phyloP scores from a whole-genome alignment of 2,113 vertebrate genomes.

The Ranitomeya imitator region DNA sequence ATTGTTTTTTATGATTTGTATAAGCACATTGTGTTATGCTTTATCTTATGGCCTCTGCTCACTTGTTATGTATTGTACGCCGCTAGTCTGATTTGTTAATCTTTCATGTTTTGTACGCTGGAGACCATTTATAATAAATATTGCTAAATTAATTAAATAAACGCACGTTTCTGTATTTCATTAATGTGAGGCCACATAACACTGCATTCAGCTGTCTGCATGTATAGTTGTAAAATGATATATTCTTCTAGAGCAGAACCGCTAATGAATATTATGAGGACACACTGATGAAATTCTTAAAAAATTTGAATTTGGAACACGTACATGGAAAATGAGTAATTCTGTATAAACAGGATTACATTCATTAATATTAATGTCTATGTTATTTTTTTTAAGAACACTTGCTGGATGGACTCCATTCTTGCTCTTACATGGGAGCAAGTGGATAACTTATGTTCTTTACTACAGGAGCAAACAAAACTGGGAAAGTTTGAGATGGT shows the following conservation, averaged over 20 bases:
- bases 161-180: not conserved
- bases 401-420: slow-evolving; percentile 68
- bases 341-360: not conserved
- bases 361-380: not conserved
- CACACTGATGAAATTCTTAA: not conserved
- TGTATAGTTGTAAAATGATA: not conserved
- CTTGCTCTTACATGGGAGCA: slow-evolving; percentile 77
- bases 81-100: not conserved
- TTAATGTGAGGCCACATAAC: not conserved
- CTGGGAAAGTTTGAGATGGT: slow-evolving; percentile 86
- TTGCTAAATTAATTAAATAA: not conserved
- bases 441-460: slow-evolving; percentile 76
- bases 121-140: not conserved
- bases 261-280: not conserved
- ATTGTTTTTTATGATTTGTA: too few relatives aligned
- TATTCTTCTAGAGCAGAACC: not conserved
- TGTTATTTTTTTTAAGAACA: slow-evolving; percentile 65
- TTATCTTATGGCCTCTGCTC: too few relatives aligned
- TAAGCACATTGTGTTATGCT: too few relatives aligned
- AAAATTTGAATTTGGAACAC: not conserved
- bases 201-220: not conserved
- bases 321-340: not conserved
- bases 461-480: slow-evolving; percentile 78
- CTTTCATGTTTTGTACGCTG: not conserved
- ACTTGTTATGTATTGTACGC: too few relatives aligned